Base-by-base conservation (phyloP, 2,888 invertebrate genomes). In the Tenodera sinensis region DNA sequence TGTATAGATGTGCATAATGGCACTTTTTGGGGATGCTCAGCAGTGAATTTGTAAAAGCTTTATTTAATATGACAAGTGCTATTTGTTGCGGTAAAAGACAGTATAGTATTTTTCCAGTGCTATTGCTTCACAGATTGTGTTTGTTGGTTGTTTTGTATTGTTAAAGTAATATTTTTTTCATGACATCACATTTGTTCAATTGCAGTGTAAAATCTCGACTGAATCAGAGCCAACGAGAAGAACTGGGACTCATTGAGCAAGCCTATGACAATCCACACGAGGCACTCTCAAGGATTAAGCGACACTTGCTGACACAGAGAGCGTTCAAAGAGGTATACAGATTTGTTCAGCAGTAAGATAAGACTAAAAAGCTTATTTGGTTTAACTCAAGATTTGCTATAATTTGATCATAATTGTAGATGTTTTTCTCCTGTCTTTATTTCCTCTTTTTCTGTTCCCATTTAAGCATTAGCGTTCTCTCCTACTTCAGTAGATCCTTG, bases 221-320 rank as follows among this genome's bases (percentile, higher is more conserved):
- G 90, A 99, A 99, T 94, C 99, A 99, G 94, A 99, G 99, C 92
- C 99, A 99, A 93, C 95, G 99, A 91, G 99, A 99, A 93, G 99
- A 99, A 93, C 94, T 99, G 91, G 99, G 99, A 9, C 95, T 99
- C 85, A 99, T 99, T 91, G 99, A 99, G 93, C 99, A 99, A 94
- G 99, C 99, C 0, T 99, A 99, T 92, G 99, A 99, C 93, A 99
- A 99, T 94, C 99, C 99, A 42, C 99, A 99, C 93, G 99, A 99
- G 93, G 99, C 99, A 0, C 94, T 99, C 91, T 99, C 99, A 0
- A 96, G 99, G 92, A 99, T 99, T 92, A 99, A 99, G 93, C 98
- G 99, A 95, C 99, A 99, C 94, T 95, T 99, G 92, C 95, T 99
- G 8, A 99, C 99, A 0, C 99, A 99, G 94, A 95, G 99, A 93